Evolutionary conservation across 1,140 invertebrate species (phyloP).

Genomic region (Zaprionus taronus): DNA sequence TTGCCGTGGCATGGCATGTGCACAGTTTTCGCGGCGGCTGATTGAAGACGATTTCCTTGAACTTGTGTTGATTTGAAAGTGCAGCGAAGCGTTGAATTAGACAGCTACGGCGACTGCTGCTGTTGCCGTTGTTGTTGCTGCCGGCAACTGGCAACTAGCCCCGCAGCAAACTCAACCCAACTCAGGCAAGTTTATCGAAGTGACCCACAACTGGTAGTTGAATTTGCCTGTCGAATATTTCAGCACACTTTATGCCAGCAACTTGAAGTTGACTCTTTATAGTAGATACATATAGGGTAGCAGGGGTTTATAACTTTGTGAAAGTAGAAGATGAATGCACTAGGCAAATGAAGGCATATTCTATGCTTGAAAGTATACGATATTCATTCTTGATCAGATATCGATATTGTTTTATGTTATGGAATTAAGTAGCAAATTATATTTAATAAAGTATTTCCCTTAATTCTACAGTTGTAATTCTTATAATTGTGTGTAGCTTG

Average conservation of each 20-base stretch:
- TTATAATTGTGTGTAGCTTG: no score
- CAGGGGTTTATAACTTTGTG: background rate
- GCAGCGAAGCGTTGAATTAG: slow-evolving; percentile 81
- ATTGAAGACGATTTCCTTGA: slow-evolving; percentile 80
- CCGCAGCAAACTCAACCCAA: slow-evolving; percentile 20
- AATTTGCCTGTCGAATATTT: slow-evolving; percentile 56
- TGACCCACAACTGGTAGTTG: slow-evolving; percentile 48
- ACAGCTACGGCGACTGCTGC: slow-evolving; percentile 46
- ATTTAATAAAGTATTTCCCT: no score
- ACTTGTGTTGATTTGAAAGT: slow-evolving; percentile 82
- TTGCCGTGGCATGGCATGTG: slow-evolving; percentile 51
- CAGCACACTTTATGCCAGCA: slow-evolving; percentile 59
- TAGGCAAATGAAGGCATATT: no score
- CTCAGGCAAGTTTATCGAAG: slow-evolving; percentile 61
- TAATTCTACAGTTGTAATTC: no score
- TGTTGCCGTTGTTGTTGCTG: background rate
- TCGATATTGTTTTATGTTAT: no score
- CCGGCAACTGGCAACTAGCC: slow-evolving; percentile 11
- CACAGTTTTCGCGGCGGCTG: slow-evolving; percentile 77
- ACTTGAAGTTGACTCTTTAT: slow-evolving; percentile 33
- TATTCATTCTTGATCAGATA: no score
- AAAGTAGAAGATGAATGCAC: background rate
- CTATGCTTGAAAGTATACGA: no score
- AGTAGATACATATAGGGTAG: background rate
- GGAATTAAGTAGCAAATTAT: no score